phyloP scores from a whole-genome alignment of 2,113 vertebrate species.

The Nesogale talazaci region DNA sequence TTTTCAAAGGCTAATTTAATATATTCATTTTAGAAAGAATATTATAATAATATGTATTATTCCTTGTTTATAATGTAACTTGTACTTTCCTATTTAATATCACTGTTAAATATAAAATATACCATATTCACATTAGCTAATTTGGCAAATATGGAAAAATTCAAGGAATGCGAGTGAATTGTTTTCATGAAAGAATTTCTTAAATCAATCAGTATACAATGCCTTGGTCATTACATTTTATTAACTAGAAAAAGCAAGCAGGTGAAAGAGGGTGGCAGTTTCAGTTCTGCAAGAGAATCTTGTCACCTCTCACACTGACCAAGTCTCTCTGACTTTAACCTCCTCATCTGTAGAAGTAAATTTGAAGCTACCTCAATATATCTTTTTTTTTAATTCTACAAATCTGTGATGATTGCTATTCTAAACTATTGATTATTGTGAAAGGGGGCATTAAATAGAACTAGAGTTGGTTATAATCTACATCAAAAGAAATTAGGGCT shows the following conservation, averaged over 20 bases:
- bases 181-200: not conserved
- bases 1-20: not conserved
- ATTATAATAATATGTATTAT: not conserved
- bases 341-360: not conserved
- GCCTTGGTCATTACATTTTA: not conserved
- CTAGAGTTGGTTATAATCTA: not conserved
- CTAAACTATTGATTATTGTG: not conserved
- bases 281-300: not conserved
- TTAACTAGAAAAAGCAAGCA: not conserved
- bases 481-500: not conserved
- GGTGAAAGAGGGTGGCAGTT: not conserved
- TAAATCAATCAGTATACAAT: not conserved
- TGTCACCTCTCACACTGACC: not conserved
- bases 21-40: no score
- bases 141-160: not conserved
- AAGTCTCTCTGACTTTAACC: not conserved
- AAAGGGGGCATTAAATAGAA: not conserved
- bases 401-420: not conserved
- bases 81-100: not conserved
- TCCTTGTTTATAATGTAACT: not conserved
- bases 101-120: constrained; percentile 4
- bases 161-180: not conserved
- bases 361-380: not conserved
- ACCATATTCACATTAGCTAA: not conserved
- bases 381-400: not conserved